These are phyloP conservation scores for Andrena bucephala DNA, from an alignment of 2,888 invertebrate genomes.

Conservation along the genomic window DNA sequence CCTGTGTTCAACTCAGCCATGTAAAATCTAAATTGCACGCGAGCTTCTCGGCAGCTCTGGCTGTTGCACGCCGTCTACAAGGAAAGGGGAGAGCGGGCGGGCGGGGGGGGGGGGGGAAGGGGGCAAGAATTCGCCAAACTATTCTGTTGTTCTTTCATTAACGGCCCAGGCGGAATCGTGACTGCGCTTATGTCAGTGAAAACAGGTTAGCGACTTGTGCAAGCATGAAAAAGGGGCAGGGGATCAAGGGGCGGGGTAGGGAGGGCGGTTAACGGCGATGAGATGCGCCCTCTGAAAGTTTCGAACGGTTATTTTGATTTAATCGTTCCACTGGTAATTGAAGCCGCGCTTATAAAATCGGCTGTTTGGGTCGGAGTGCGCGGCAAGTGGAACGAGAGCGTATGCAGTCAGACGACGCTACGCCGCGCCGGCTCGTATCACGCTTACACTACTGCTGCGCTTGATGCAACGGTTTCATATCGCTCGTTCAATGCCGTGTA, in stretches of 20 bases:
- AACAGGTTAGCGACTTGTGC: slow-evolving; percentile 19
- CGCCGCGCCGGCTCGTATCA: background rate
- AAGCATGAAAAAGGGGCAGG: background rate
- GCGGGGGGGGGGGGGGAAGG: slow-evolving; percentile 18
- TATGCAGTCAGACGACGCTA: slow-evolving; percentile 11
- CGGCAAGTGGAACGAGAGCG: slow-evolving; percentile 12
- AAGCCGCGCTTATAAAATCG: slow-evolving; percentile 27
- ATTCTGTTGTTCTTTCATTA: slow-evolving; percentile 70
- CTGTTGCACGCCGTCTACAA: slow-evolving; percentile 30
- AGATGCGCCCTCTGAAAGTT: background rate
- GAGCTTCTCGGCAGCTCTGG: slow-evolving; percentile 47
- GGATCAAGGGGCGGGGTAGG: background rate
- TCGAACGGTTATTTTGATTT: slow-evolving; percentile 35
- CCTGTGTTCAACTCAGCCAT: slow-evolving; percentile 54
- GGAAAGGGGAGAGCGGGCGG: background rate
- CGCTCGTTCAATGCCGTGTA: background rate
- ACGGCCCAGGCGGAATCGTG: slow-evolving; percentile 42
- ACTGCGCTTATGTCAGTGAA: slow-evolving; percentile 41
- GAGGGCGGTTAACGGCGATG: no score
- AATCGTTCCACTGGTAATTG: slow-evolving; percentile 39
- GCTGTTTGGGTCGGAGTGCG: background rate
- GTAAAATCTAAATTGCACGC: slow-evolving; percentile 71
- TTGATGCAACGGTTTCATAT: background rate
- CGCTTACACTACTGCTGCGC: background rate
- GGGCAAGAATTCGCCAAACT: slow-evolving; percentile 63